These are phyloP conservation scores for Cryptocephalus moraei DNA, from an alignment of 2,888 invertebrate genomes.

Conservation along the genomic window DNA sequence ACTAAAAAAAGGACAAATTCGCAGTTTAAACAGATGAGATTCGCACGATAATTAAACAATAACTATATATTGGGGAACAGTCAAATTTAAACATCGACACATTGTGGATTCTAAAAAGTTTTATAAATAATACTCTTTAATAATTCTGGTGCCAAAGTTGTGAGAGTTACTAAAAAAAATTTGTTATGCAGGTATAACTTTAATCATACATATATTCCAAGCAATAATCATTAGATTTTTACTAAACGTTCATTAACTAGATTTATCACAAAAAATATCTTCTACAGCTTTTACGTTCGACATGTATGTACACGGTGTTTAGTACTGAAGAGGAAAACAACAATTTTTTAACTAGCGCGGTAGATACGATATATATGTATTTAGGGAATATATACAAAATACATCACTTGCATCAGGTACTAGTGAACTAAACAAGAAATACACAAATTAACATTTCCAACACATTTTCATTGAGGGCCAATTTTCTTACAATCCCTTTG, in stretches of 20 bases:
- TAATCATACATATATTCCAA: constrained; percentile 14
- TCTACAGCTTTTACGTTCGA: too few species aligned
- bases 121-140: constrained; percentile 23
- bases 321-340: background rate
- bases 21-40: too few species aligned
- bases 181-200: constrained; percentile 25
- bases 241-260: too few species aligned
- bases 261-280: constrained; percentile 3
- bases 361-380: too few species aligned
- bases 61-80: constrained; percentile 35
- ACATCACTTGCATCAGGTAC: too few species aligned
- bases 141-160: constrained; percentile 38
- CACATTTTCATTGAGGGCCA: too few species aligned
- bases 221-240: constrained; percentile 18
- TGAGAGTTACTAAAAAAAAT: constrained; percentile 33
- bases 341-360: too few species aligned
- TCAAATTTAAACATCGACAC: constrained; percentile 35
- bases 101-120: constrained; percentile 34
- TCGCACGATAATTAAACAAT: constrained; percentile 10
- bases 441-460: too few species aligned
- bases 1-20: constrained; percentile 7
- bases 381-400: too few species aligned
- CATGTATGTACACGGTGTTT: background rate
- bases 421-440: too few species aligned
- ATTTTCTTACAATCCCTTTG: too few species aligned